A percentile compares a stretch with the other conserved stretches of the same genome.
These are phyloP conservation scores for Ypsolopha scabrella DNA, from an alignment of 2,888 invertebrate genomes.

Conservation along the genomic window DNA sequence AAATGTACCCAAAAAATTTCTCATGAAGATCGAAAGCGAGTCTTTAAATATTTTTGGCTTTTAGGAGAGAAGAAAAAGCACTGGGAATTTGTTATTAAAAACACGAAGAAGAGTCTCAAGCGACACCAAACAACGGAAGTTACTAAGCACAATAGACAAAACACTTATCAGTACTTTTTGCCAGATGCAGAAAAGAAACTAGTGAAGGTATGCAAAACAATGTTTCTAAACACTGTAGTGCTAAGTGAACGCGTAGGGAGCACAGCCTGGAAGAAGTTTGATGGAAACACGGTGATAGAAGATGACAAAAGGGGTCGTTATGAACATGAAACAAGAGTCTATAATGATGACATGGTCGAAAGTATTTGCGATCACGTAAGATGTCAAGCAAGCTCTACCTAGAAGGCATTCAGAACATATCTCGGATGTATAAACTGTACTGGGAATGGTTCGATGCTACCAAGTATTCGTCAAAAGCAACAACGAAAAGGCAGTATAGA, in stretches of 20 bases:
- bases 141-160: slow-evolving; percentile 8
- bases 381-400: slow-evolving; percentile 10
- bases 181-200: slow-evolving; percentile 4
- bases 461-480: slow-evolving; percentile 2
- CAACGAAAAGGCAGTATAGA: slow-evolving; percentile 6
- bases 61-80: slow-evolving; percentile 10
- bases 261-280: slow-evolving; percentile 6
- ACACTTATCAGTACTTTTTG: slow-evolving; percentile 9
- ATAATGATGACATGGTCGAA: slow-evolving; percentile 6
- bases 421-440: slow-evolving; percentile 4
- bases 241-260: slow-evolving; percentile 9
- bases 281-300: not conserved
- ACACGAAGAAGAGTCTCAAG: slow-evolving; percentile 9
- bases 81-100: slow-evolving; percentile 11
- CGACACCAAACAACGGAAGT: slow-evolving; percentile 10
- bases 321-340: slow-evolving; percentile 1
- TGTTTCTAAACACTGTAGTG: slow-evolving; percentile 13
- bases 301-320: slow-evolving; percentile 2
- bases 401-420: slow-evolving; percentile 5
- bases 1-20: slow-evolving; percentile 1
- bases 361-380: slow-evolving; percentile 12
- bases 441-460: slow-evolving; percentile 4
- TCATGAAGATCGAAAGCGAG: not conserved
- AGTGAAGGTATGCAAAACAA: slow-evolving; percentile 11
- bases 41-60: slow-evolving; percentile 10